Base-by-base conservation (phyloP, 2,888 invertebrate species). In the Ctenicera cuprea region DNA sequence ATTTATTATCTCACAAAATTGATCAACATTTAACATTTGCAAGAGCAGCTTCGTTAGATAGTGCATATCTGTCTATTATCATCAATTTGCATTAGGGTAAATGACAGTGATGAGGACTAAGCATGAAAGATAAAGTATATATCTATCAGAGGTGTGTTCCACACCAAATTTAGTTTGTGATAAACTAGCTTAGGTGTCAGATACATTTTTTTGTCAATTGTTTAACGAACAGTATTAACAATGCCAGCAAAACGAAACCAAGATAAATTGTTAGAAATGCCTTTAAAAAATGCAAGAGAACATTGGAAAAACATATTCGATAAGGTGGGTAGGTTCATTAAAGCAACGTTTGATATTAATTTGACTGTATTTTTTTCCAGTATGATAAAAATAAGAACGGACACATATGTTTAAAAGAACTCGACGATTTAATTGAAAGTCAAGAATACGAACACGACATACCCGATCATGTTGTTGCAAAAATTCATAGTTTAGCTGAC, bases 331-430 rank as follows among this genome's bases (percentile, higher is more conserved):
- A 20, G 14, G 7, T 64, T 54, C 14, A 26, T 52, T 52, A n/a
- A 38, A 38, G 12, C 11, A 12, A 38, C n/a, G 2, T 41, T 33
- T 41, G 1, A 41, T 41, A n/a, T 41, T 41, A 41, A 41, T 14
- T 14, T 14, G 12, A 45, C 3, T n/a, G n/a, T n/a, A n/a, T n/a
- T 18, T 20, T 9, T 18, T 20, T 48, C 8, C 20, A 94, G 91
- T 94, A 94, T 80, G 95, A 95, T 83, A 88, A 86, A 57, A 92
- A 95, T 83, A 88, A 89, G 71, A 93, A 94, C 87, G 94, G 94
- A 0, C 88, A 87, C 76, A 92, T 95, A 80, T 92, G 92, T 2
- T 89, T 92, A 82, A 87, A 88, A 20, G 94, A 95, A 82, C 87
- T 95, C 3, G 89, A 90, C 83, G 88, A 84, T 22, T 90, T 92